Conservation (phyloP, 2,113 vertebrate genomes). For the Sclerurus mexicanus region DNA sequence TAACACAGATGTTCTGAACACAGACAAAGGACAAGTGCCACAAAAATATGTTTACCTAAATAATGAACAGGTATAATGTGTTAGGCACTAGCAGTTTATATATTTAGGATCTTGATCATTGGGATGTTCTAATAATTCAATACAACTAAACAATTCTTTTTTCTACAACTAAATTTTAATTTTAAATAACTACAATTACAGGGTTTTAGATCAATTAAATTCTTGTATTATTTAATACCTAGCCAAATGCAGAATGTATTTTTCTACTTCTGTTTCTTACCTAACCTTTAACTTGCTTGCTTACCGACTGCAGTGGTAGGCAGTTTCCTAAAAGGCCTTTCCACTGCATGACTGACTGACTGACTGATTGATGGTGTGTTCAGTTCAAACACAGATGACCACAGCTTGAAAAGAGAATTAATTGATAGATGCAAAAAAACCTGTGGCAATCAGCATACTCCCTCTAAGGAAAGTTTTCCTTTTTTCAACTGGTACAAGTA, state of each 20-base stretch:
- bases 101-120: neutral
- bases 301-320: neutral
- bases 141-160: neutral
- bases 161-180: neutral
- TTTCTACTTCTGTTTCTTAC: neutral
- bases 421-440: neutral
- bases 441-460: neutral
- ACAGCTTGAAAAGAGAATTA: neutral
- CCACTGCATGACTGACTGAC: neutral
- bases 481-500: neutral
- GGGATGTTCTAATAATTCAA: neutral
- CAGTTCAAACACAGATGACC: neutral
- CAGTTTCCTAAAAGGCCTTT: neutral
- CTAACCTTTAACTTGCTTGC: neutral
- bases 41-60: neutral
- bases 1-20: neutral
- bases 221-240: neutral
- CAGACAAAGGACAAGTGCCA: neutral
- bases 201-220: neutral
- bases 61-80: neutral
- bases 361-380: neutral
- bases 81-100: neutral
- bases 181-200: neutral
- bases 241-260: neutral
- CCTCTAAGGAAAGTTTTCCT: neutral